Conservation (phyloP, 1,140 invertebrate genomes). For the Cyphomyrmex costatus region DNA sequence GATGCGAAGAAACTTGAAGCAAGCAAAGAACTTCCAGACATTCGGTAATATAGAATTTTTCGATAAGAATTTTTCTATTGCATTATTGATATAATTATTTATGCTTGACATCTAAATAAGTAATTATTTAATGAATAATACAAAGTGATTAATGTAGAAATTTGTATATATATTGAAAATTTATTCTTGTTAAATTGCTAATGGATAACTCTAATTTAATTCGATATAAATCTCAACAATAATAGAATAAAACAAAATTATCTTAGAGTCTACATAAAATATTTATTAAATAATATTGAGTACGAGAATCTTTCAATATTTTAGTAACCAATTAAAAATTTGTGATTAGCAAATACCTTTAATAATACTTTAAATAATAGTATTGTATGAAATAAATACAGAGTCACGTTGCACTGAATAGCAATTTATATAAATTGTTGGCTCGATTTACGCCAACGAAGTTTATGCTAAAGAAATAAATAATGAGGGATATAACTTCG, state of each 20-base stretch:
- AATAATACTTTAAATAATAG: conserved; percentile 4
- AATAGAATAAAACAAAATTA: too few species aligned
- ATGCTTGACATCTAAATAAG: background rate
- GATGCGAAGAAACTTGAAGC: conserved; percentile 10
- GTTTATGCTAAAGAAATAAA: background rate
- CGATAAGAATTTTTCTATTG: background rate
- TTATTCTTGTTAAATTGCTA: too few species aligned
- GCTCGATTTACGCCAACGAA: background rate
- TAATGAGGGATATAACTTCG: background rate
- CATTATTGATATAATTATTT: background rate
- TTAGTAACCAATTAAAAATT: background rate
- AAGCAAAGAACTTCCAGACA: background rate
- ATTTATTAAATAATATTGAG: background rate
- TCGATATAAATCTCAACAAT: background rate
- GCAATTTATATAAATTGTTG: background rate
- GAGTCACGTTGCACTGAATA: background rate
- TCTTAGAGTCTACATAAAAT: background rate
- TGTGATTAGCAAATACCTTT: background rate
- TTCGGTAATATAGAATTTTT: background rate
- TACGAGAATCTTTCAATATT: background rate
- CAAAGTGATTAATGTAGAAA: background rate
- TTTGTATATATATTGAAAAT: too few species aligned
- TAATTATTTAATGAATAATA: background rate
- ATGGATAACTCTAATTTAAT: too few species aligned
- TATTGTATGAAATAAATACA: background rate